Base-by-base conservation (phyloP, 2,797 vertebrate genomes). In the Parambassis ranga region DNA sequence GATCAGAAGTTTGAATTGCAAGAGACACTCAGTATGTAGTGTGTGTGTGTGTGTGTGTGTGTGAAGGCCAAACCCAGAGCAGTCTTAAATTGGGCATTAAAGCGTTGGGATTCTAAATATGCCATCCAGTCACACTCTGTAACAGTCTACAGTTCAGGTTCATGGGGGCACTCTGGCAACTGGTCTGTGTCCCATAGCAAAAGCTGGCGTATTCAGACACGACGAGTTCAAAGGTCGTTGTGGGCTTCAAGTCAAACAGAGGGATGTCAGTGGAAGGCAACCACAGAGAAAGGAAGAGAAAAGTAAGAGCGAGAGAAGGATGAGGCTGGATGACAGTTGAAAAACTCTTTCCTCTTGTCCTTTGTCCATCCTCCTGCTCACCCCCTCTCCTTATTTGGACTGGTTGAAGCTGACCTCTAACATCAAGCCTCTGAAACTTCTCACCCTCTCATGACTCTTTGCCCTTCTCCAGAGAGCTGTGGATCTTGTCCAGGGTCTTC, bases 401-500 rank as follows among this genome's bases (percentile, higher is more conserved):
- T 23, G 48, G 51, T 53, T 42, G 5, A 10, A 43, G 64, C 36
- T 10, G 19, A 46, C 28, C 58, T 52, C 57, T 24, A 58, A 65
- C 49, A 22, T 30, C 56, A 32, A 50, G 36, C 58, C 53, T 18
- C 70, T 1, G 27, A 35, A 53, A 61, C 53, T 36, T 37, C 49
- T 24, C 47, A 11, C 38, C 49, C 44, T 55, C 77, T 91, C 91
- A 94, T 3, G 92, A 93, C 52, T 90, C 88, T 78, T 94, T 94
- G 66, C 90, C 89, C 52, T 94, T 93, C 74, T 94, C 92, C 81
- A 93, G 74, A 41, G 90, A 92, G 84, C 91, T 91, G 87, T 92
- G 88, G 65, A 94, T 94, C 89, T 94, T 94, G 69, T 93, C 92
- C 51, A 94, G 81, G 60, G 93, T 94, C 84, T 94, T 94, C 89